Base-by-base conservation (phyloP, 1,140 invertebrate genomes). In the Diabrotica virgifera region DNA sequence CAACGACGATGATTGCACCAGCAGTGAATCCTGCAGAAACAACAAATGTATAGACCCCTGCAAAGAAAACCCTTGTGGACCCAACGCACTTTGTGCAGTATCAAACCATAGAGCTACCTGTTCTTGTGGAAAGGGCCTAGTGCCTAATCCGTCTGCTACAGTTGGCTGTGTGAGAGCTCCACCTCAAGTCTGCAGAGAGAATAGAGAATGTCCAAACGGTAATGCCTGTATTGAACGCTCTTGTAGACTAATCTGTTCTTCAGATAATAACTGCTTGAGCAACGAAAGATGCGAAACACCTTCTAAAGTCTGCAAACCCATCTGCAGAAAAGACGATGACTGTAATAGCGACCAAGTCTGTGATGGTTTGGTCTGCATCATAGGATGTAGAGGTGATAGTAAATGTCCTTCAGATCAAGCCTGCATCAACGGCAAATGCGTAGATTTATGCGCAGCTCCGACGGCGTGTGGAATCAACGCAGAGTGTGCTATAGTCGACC, bases 401-500 rank as follows among this genome's bases (percentile, higher is more conserved):
- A 88, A 91, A 46, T 96, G 93, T 72, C 83, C 88, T 4, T 80
- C 80, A 35, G 81, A 86, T 69, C 82, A 86, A 68, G 80, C 88
- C 24, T 96, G 94, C 70, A 76, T 90, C 53, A 86, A 87, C 61
- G 91, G 89, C 60, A 87, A 90, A 70, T 96, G 93, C 76, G 79
- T 82, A 59, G 86, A 93, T 83, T 83, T 87, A 5, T 95, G 93
- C 71, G 79, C 80, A 1, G 83, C 88, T 53, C 84, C 89, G 8
- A 89, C 87, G n/a, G 85, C 89, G n/a, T 95, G 93, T 77, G 92
- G 92, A 24, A 90, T 86, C 5, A 95, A 95, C 77, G 89, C 92
- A 3, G 70, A 85, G 35, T 95, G 93, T 73, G 75, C 77, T 37
- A 84, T 89, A 3, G 76, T 83, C 60, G 85, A 89, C 74, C 92